phyloP scores from a whole-genome alignment of 2,888 invertebrate species.

The Erebia aethiops region DNA sequence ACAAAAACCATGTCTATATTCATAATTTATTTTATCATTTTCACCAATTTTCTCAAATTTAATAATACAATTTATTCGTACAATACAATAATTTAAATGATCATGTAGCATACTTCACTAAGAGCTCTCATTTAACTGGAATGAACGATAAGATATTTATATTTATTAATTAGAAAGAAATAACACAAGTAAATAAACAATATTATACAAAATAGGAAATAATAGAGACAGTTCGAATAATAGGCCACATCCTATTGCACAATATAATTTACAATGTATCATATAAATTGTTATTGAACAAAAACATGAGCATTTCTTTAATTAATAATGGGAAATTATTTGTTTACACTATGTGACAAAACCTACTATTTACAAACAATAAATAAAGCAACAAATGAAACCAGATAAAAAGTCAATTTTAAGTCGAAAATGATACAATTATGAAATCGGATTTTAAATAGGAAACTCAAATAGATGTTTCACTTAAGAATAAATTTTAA shows the following conservation, averaged over 20 bases:
- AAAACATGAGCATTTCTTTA: slow-evolving; percentile 47
- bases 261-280: slow-evolving; percentile 51
- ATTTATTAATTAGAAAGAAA: slow-evolving; percentile 75
- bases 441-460: slow-evolving; percentile 55
- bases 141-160: slow-evolving; percentile 81
- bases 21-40: slow-evolving; percentile 82
- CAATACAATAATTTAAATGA: slow-evolving; percentile 83
- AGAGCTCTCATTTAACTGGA: slow-evolving; percentile 80
- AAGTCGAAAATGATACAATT: slow-evolving; percentile 51
- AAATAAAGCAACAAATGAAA: slow-evolving; percentile 77
- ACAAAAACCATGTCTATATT: slow-evolving; percentile 63
- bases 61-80: slow-evolving; percentile 78
- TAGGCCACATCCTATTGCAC: slow-evolving; percentile 79
- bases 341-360: slow-evolving; percentile 57
- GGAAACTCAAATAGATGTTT: slow-evolving; percentile 62
- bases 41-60: slow-evolving; percentile 80
- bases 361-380: slow-evolving; percentile 76
- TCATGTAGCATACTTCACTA: slow-evolving; percentile 76
- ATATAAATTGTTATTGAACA: slow-evolving; percentile 47
- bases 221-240: slow-evolving; percentile 52
- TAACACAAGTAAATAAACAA: slow-evolving; percentile 76
- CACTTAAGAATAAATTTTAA: slow-evolving; percentile 79
- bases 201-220: slow-evolving; percentile 66
- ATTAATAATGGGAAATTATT: slow-evolving; percentile 66
- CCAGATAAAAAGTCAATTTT: slow-evolving; percentile 54